These are phyloP conservation scores for Myrmecophaga tridactyla DNA, from an alignment of 2,113 vertebrate genomes.

Conservation along the genomic window DNA sequence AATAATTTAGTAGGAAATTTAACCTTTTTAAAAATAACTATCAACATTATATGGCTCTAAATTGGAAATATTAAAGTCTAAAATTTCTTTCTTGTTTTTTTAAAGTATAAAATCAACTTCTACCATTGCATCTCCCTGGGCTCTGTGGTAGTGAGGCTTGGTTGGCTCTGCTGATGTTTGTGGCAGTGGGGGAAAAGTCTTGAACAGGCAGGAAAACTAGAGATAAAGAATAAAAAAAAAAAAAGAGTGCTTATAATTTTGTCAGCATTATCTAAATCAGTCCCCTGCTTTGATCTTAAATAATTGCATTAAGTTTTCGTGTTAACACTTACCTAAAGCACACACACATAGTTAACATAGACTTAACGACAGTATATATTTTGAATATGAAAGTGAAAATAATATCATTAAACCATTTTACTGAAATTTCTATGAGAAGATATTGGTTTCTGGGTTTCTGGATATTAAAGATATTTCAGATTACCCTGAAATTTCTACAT, in stretches of 20 bases:
- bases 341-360: neutral
- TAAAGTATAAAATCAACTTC: neutral
- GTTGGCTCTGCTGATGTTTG: neutral
- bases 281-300: neutral
- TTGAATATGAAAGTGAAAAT: neutral
- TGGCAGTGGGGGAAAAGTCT: conserved; percentile 64
- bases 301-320: neutral
- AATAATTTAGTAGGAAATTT: neutral
- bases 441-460: neutral
- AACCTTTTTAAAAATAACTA: neutral
- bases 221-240: neutral
- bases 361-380: neutral
- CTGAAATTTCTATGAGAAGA: neutral
- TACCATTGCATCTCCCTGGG: neutral
- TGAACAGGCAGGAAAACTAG: conserved; percentile 53
- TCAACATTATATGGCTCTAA: neutral
- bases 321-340: neutral
- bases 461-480: neutral
- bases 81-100: neutral
- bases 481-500: neutral
- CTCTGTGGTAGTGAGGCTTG: neutral
- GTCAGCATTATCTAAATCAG: neutral
- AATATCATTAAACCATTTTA: neutral
- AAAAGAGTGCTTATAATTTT: neutral
- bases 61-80: neutral